Percentiles rank a stretch among this genome's conserved stretches.
Evolutionary conservation across 2,797 vertebrate species (phyloP).

Genomic region (Spheniscus humboldti): DNA sequence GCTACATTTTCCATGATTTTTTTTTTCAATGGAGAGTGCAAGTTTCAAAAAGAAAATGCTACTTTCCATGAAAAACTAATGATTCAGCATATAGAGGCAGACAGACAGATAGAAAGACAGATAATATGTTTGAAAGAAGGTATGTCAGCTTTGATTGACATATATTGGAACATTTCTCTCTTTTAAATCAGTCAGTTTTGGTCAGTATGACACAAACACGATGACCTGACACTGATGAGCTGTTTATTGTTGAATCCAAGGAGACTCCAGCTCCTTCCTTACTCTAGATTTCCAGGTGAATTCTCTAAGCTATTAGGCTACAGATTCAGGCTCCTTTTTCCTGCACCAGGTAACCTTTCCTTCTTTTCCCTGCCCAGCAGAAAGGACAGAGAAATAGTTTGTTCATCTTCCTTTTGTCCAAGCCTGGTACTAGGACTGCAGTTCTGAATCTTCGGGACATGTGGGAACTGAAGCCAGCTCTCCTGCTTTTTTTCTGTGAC

Average conservation of each 20-base stretch:
- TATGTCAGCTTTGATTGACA: background rate
- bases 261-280: background rate
- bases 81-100: constrained; percentile 13
- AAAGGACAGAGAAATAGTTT: background rate
- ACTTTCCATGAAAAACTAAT: background rate
- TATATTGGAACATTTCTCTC: background rate
- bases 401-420: background rate
- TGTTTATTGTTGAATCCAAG: background rate
- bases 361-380: background rate
- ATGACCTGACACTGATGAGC: background rate
- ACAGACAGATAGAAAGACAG: background rate
- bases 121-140: background rate
- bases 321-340: background rate
- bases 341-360: background rate
- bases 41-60: background rate
- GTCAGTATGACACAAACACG: background rate
- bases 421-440: background rate
- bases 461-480: background rate
- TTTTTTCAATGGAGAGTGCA: background rate
- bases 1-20: constrained; percentile 22
- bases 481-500: background rate
- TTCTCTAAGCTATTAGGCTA: background rate
- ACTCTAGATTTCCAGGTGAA: background rate
- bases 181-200: background rate
- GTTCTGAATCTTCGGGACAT: background rate